Evolutionary conservation across 2,797 vertebrate genomes (phyloP), one percentile per base, ranked within the genome.

Genomic region (Ataeniobius toweri): DNA sequence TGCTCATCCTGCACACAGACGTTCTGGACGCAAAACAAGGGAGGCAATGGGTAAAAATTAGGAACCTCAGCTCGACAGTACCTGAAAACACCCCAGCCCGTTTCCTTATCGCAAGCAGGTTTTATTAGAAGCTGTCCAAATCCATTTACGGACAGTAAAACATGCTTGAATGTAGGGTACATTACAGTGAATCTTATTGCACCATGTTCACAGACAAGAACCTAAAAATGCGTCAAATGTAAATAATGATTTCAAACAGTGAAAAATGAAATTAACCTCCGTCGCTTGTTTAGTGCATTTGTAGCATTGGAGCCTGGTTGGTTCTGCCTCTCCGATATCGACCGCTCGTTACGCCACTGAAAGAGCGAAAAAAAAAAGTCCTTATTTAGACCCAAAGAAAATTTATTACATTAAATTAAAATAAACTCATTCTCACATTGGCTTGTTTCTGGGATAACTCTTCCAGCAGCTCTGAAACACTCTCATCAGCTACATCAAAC

Each of bases 1-100:
- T 98, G 93, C 97, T 98, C 96, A 98, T 97, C 71, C 97, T 93
- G 85, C 97, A 97, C 83, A 98, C 96, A 0, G 97, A 97, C 85
- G 92, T 97, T 90, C 97, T 98, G 80, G 26, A 84, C 51, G 22
- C 13, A 84, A n/a, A 1, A 59, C 28, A 41, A 0, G 1, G 4
- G 6, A 55, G 28, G 13, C 31, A 46, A n/a, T 6, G 2, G 67
- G 20, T n/a, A 24, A 68, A 4, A 5, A 5, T 69, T 67, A 67
- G 36, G 20, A 67, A 41, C 6, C 36, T 67, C 63, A 0, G 18
- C 4, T 20, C 20, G 18, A 39, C 59, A 18, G 31, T 18, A 63
- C 26, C 31, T 22, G 36, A 9, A 41, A 65, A 39, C 20, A 9
- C 36, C 8, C 31, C 18, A 39, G 20, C 8, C 63, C 9, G 36